Evolutionary conservation across 2,113 vertebrate genomes (phyloP).

Genomic region (Channa argus): DNA sequence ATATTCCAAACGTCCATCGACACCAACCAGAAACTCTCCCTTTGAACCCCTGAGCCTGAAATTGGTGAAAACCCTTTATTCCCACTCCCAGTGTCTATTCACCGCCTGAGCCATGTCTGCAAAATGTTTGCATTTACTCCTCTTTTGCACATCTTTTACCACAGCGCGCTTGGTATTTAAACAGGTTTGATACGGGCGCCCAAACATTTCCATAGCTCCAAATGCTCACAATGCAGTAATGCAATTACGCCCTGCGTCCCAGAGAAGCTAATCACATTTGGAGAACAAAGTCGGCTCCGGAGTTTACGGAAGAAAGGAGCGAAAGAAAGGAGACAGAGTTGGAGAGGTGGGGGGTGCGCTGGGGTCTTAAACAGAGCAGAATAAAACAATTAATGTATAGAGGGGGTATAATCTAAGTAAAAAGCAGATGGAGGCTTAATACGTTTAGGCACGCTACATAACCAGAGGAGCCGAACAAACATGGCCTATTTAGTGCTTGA

Average conservation of each 20-base stretch:
- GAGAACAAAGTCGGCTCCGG: conserved; percentile 82
- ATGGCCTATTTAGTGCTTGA: conserved; percentile 34
- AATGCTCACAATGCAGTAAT: conserved; percentile 83
- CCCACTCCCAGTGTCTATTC: conserved; percentile 60
- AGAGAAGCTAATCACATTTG: conserved; percentile 85
- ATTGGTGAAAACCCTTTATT: conserved; percentile 59
- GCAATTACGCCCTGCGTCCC: conserved; percentile 82
- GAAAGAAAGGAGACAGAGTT: conserved; percentile 58
- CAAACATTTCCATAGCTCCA: conserved; percentile 73
- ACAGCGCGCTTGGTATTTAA: conserved; percentile 73
- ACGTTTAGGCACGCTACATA: conserved; percentile 82
- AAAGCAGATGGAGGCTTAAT: conserved; percentile 84
- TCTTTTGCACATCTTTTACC: conserved; percentile 64
- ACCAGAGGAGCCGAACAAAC: conserved; percentile 68
- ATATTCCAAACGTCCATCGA: conserved; percentile 61
- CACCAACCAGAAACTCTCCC: conserved; percentile 56
- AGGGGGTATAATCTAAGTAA: conserved; percentile 77
- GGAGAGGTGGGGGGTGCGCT: conserved; percentile 32
- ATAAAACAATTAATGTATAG: conserved; percentile 80
- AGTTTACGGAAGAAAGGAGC: conserved; percentile 77
- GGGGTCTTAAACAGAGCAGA: conserved; percentile 74
- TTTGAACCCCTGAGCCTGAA: conserved; percentile 38
- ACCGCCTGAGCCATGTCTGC: conserved; percentile 64
- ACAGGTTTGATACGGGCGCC: conserved; percentile 82
- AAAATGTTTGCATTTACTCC: conserved; percentile 75